These are phyloP conservation scores for Phoeniculus purpureus DNA, from an alignment of 2,797 vertebrate species.

Conservation along the genomic window DNA sequence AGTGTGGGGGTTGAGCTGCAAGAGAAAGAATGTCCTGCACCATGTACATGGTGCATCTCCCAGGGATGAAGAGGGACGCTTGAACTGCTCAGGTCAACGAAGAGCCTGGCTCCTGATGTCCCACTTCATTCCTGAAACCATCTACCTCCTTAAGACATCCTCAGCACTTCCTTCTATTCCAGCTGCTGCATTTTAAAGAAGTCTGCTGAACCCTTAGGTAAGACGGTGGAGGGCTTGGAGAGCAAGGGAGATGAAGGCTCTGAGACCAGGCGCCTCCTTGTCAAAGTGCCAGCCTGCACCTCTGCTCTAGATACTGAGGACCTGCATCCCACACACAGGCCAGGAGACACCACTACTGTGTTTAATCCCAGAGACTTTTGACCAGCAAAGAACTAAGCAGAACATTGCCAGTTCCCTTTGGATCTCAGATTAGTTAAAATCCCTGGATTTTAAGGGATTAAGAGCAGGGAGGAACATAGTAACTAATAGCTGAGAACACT, in stretches of 20 bases:
- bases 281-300: too few species aligned
- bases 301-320: background rate
- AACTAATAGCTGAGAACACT: conserved; percentile 21
- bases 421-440: fast-evolving
- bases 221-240: fast-evolving
- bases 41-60: fast-evolving
- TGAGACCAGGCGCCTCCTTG: background rate
- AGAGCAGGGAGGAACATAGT: background rate
- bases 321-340: background rate
- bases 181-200: background rate
- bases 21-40: fast-evolving
- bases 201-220: fast-evolving
- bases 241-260: background rate
- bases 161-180: background rate
- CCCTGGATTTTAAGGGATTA: background rate
- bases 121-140: background rate
- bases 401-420: background rate
- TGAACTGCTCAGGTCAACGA: background rate
- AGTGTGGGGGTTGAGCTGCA: background rate
- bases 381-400: background rate
- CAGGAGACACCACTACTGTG: background rate
- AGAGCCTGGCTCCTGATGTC: background rate
- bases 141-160: too few species aligned
- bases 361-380: fast-evolving
- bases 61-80: background rate